Percentiles rank a stretch among this genome's conserved stretches.
Evolutionary conservation across 2,797 vertebrate genomes (phyloP).

Genomic region (Macropus fuliginosus): DNA sequence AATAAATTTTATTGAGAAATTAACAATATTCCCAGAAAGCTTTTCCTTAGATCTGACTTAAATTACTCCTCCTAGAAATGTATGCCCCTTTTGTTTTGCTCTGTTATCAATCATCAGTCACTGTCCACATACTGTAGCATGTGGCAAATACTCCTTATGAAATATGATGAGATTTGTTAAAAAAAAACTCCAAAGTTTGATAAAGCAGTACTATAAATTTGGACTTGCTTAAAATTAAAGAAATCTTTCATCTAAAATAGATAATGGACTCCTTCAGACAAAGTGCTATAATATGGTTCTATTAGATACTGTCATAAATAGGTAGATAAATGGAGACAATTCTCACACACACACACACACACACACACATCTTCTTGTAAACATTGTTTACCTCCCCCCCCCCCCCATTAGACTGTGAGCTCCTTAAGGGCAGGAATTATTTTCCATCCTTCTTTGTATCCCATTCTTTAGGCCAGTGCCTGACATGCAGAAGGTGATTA

Average conservation of each 20-base stretch:
- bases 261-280: conserved; percentile 9
- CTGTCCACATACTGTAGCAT: conserved; percentile 6
- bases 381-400: too few species aligned
- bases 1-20: too few species aligned
- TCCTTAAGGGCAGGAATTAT: too few species aligned
- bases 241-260: not conserved
- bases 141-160: conserved; percentile 29
- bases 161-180: conserved; percentile 12
- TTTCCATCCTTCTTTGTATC: too few species aligned
- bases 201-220: conserved; percentile 36
- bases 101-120: not conserved
- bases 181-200: conserved; percentile 8
- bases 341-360: too few species aligned
- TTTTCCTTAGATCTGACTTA: not conserved
- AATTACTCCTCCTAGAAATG: conserved; percentile 31
- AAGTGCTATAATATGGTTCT: conserved; percentile 10
- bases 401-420: too few species aligned
- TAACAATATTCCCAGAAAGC: not conserved
- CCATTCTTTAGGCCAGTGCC: too few species aligned
- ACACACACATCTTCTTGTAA: too few species aligned
- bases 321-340: not conserved
- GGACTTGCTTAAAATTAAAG: conserved; percentile 21
- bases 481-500: too few species aligned
- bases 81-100: conserved; percentile 29
- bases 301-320: not conserved